Evolutionary conservation across 2,113 vertebrate genomes (phyloP), one percentile per base, ranked within the genome.

Genomic region (Oxyura jamaicensis): DNA sequence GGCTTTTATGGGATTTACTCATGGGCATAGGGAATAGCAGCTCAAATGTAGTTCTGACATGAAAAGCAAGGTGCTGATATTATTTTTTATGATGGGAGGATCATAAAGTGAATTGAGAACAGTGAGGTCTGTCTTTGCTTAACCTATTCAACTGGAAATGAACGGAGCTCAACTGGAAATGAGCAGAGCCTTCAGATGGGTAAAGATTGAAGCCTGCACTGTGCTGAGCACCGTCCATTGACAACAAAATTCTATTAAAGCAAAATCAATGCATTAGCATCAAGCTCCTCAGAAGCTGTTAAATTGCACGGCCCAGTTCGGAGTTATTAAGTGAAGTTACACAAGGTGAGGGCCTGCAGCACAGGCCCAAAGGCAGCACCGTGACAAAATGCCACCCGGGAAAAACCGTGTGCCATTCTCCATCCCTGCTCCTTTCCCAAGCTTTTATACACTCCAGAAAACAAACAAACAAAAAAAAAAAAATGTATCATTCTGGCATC

Each of bases 1-100:
- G 96, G 99, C 98, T 99, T 99, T 99, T 99, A 99, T 98, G 98
- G 99, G 98, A 99, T 99, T 99, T 99, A 99, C 99, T 99, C 99
- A 99, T 98, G 99, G 99, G 99, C 99, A 99, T 98, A 98, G 98
- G 99, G 98, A 99, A 99, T 98, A 99, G 99, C 98, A 97, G 98
- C 99, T 99, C 99, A 98, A 99, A 99, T 98, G 99, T 98, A 98
- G 98, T 98, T 98, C 99, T 99, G 99, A 99, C 99, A 99, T 98
- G 98, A 98, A 98, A 98, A 98, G 98, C 98, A 98, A 99, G 98
- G 98, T 98, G 98, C 97, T 98, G 96, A 98, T 98, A 98, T 98
- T 98, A 98, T 99, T 99, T 98, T 98, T 98, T 98, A 98, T 99
- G 98, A 98, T 98, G 97, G 98, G 98, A 98, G 98, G 97, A 98